phyloP scores from a whole-genome alignment of 2,797 vertebrate species.

The Okamejei kenojei region DNA sequence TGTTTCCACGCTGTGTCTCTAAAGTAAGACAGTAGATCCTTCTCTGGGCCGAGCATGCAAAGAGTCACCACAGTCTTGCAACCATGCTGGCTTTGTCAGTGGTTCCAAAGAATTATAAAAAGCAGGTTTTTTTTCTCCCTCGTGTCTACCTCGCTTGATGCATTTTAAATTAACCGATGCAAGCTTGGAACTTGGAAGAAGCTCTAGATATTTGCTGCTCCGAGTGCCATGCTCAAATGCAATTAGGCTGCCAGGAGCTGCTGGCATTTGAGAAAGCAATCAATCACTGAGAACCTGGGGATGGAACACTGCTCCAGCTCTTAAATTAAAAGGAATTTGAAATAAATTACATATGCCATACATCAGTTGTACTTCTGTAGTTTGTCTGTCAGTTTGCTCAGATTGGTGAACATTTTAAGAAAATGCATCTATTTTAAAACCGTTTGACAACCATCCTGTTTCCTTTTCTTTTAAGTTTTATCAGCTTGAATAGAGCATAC shows the following conservation, averaged over 20 bases:
- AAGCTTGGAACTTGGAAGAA: neutral
- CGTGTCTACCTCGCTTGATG: neutral
- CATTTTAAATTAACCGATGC: neutral
- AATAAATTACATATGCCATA: neutral
- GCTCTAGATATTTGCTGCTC: neutral
- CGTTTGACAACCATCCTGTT: too few relatives aligned
- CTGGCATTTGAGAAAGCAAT: slow-evolving; percentile 5
- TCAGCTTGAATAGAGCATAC: neutral
- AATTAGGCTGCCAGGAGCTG: slow-evolving; percentile 1
- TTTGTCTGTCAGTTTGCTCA: neutral
- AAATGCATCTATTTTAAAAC: slow-evolving; percentile 1
- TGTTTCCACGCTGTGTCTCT: too few relatives aligned
- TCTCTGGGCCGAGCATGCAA: too few relatives aligned
- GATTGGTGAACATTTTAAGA: neutral
- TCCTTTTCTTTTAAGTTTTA: neutral
- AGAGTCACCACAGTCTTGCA: too few relatives aligned
- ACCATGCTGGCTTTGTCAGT: too few relatives aligned
- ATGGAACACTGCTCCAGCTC: neutral
- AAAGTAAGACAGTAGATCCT: too few relatives aligned
- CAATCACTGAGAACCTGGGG: neutral
- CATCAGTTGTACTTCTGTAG: neutral
- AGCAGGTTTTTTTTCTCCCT: neutral
- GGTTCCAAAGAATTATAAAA: too few relatives aligned
- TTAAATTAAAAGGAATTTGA: slow-evolving; percentile 24
- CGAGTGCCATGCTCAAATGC: neutral